These are phyloP conservation scores for silkworm (Bombyx mori) DNA, from an alignment of 1,140 invertebrate genomes.

Conservation along the genomic window ASM3026992v2 NC_085111.1:3848001-3848500, in stretches of 20 bases:
- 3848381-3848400: conserved; percentile 26
- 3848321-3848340: conserved; percentile 44
- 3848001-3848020: conserved; percentile 3
- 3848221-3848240: conserved; percentile 54
- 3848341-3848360: conserved; percentile 63
- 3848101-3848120: conserved; percentile 37
- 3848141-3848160: conserved; percentile 41
- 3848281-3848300: conserved; percentile 49
- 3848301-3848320: conserved; percentile 54
- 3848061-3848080: not conserved
- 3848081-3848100: conserved; percentile 29
- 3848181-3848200: conserved; percentile 63
- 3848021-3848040: not conserved
- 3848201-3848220: conserved; percentile 64
- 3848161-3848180: conserved; percentile 50
- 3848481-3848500: conserved; percentile 70
- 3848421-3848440: conserved; percentile 65
- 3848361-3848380: conserved; percentile 25
- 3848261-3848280: conserved; percentile 56
- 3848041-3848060: not conserved
- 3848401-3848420: conserved; percentile 56
- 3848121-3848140: conserved; percentile 41
- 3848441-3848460: conserved; percentile 51
- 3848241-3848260: conserved; percentile 48
- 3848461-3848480: conserved; percentile 56